A percentile compares a stretch with the other conserved stretches of the same genome.
Evolutionary conservation across 30 jellyfish, hydroid and myxozoan species (phyloP).

Genomic region (Aurelia sp.): DNA sequence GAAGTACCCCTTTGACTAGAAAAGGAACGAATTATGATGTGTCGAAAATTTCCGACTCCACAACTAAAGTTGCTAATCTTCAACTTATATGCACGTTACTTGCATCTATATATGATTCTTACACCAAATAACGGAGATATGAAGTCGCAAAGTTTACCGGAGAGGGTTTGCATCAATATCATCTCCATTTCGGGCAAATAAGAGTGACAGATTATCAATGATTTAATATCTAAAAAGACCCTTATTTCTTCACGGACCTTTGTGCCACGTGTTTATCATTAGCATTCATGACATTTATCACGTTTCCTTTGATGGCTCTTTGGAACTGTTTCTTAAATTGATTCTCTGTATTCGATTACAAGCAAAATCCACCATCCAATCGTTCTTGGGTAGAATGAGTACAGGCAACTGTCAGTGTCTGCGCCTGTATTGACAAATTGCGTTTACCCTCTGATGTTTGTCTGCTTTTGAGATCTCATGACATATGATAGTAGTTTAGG

Average conservation of each 20-base stretch:
- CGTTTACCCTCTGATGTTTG: not conserved
- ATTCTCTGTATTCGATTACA: constrained; percentile 18
- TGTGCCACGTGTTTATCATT: constrained; percentile 18
- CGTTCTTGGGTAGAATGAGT: constrained; percentile 24
- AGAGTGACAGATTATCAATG: not conserved
- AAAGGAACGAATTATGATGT: no score
- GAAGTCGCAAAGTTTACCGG: not conserved
- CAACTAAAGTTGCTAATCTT: no score
- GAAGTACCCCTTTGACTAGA: no score
- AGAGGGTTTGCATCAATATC: not conserved
- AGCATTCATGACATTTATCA: constrained; percentile 25
- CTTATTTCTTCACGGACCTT: constrained; percentile 21
- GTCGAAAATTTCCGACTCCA: no score
- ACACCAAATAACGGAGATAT: no score
- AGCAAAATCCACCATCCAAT: constrained; percentile 8
- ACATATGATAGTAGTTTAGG: not conserved
- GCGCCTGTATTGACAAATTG: constrained; percentile 9
- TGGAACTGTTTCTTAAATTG: constrained; percentile 23
- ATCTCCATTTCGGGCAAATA: not conserved
- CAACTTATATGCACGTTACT: no score
- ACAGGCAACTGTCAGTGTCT: constrained; percentile 11
- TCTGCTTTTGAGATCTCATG: not conserved
- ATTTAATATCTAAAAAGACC: not conserved
- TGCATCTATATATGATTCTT: no score
- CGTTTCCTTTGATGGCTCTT: constrained; percentile 28